A percentile compares a stretch with the other conserved stretches of the same genome.
These are phyloP conservation scores for Natator depressus DNA, from an alignment of 2,113 vertebrate genomes.

Conservation along the genomic window DNA sequence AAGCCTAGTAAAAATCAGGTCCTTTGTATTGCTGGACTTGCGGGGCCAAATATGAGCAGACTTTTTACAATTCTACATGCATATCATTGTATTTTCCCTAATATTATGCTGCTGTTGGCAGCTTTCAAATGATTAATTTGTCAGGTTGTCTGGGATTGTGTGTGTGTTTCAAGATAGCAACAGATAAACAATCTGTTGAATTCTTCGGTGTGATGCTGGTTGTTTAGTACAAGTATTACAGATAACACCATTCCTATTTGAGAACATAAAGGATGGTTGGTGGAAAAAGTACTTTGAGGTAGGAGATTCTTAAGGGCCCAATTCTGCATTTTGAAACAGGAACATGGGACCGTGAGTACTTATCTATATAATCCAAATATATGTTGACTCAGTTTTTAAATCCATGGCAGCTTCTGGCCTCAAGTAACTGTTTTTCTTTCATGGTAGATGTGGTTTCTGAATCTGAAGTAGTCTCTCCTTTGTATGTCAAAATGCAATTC, in stretches of 20 bases:
- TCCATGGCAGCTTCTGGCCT: background rate
- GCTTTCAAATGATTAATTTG: background rate
- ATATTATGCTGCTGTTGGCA: background rate
- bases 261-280: background rate
- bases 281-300: background rate
- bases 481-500: background rate
- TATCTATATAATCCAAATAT: background rate
- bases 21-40: background rate
- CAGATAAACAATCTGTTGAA: background rate
- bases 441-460: background rate
- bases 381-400: background rate
- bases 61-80: background rate
- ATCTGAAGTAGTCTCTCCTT: background rate
- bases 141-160: background rate
- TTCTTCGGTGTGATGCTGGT: background rate
- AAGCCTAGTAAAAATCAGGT: background rate
- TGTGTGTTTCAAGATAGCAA: too few relatives aligned
- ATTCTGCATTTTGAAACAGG: background rate
- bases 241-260: accelerated
- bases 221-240: background rate
- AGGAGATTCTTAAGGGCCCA: background rate
- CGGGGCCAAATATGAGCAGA: background rate
- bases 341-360: background rate
- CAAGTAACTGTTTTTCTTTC: background rate
- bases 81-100: background rate